Conservation (phyloP, 2,888 invertebrate species). For the Malacosoma neustria region DNA sequence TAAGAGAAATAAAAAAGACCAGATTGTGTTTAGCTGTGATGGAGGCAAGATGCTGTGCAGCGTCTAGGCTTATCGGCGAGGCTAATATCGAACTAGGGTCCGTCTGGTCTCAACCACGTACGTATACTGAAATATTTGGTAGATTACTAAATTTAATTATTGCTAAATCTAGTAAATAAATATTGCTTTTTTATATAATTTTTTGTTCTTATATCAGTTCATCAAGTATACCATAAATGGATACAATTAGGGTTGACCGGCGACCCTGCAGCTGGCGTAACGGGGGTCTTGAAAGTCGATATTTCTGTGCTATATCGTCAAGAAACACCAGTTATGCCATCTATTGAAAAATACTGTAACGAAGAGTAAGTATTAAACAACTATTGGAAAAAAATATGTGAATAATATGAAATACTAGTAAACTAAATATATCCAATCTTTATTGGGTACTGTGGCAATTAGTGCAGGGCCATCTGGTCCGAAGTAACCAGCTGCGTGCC, state of each 20-base stretch:
- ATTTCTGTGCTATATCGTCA: constrained; percentile 83
- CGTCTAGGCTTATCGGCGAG: constrained; percentile 73
- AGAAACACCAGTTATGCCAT: constrained; percentile 74
- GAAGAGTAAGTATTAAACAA: constrained; percentile 31
- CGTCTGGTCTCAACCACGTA: constrained; percentile 82
- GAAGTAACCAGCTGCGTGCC: too few relatives aligned
- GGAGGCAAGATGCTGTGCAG: constrained; percentile 57
- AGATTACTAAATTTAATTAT: too few relatives aligned
- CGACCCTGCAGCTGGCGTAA: constrained; percentile 69
- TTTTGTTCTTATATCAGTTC: constrained; percentile 77
- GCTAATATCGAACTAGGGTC: constrained; percentile 78
- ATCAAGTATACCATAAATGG: constrained; percentile 91
- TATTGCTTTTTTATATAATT: too few relatives aligned
- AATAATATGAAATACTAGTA: too few relatives aligned
- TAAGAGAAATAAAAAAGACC: constrained; percentile 73
- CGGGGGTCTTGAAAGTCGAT: constrained; percentile 89
- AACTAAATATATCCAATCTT: too few relatives aligned
- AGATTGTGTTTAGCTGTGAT: constrained; percentile 77
- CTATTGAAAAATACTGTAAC: constrained; percentile 26
- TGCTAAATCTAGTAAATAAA: too few relatives aligned
- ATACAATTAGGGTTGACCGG: constrained; percentile 82
- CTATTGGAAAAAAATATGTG: too few relatives aligned
- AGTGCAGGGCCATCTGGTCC: too few relatives aligned
- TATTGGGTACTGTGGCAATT: too few relatives aligned
- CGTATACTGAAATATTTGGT: constrained; percentile 14